Evolutionary conservation across 2,888 invertebrate genomes (phyloP), one percentile per base, ranked within the genome.

Genomic region (Neocrepidodera transversa): DNA sequence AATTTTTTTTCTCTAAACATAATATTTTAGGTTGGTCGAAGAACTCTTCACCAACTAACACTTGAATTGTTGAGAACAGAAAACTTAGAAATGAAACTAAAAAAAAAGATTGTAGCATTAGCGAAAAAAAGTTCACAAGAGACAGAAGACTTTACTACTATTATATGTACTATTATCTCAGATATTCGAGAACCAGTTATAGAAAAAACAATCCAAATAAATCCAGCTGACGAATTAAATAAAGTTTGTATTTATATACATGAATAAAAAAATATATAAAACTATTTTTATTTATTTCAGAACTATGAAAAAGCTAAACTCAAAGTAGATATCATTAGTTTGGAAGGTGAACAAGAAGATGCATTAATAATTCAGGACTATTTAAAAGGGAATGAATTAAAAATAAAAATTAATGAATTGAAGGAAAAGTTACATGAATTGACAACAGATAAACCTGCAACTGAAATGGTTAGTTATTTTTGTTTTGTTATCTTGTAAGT

Each of bases 101-200:
- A 68, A 6, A 61, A 58, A 13, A 67, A 70, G 61, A 62, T 74
- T 14, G 53, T 74, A 5, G 11, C 48, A 18, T 68, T 75, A 35
- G 62, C 64, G n/a, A 47, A 43, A 1, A 64, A 68, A 59, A 42
- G 71, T 8, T 58, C 60, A 38, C 58, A 65, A 8, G 64, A 66
- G 43, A 35, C 65, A 0, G 71, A 70, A 13, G 58, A 52, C 10
- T 68, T 75, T 26, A 69, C 68, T 3, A 66, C 55, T 14, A 71
- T 71, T 36, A 67, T 73, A 4, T 73, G 70, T 49, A 59, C 67
- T 26, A 61, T 75, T 30, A 72, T 75, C 45, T 71, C 70, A 1
- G 71, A 75, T 17, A 71, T 74, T 52, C 65, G 68, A 42, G 71
- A 72, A 64, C 72, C 71, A 55, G 63, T 18, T 65, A 67, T 42